Base-by-base conservation (phyloP, 2,113 vertebrate species). In the Mesembrinibis cayennensis region DNA sequence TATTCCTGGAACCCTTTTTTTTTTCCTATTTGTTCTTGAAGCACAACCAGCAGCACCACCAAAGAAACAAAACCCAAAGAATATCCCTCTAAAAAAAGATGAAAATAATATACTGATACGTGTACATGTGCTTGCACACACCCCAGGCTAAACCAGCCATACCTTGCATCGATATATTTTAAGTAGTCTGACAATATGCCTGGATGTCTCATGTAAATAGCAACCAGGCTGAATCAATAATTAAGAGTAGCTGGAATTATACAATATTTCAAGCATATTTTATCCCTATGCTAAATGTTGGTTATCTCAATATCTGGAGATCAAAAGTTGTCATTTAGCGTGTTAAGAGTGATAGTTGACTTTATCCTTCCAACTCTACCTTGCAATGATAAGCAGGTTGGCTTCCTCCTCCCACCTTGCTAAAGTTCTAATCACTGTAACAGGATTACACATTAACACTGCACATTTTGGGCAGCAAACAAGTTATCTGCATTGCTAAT, bases 1-100 rank as follows among this genome's bases (percentile, higher is more conserved):
- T 95, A 92, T 95, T 97, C 84, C 74, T 93, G 94, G 87, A 96
- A 94, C 18, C 3, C 10, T 42, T 42, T 42, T 7, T 38, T 7
- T 9, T 6, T n/a, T 4, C 1, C 8, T 58, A 50, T 82, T 82
- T 92, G 44, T 82, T 93, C 65, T 47, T 93, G 69, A 96, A 94
- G 63, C 69, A 59, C 32, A 91, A 93, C 14, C 38, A 89, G 65
- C 36, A 79, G 32, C 42, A 87, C 14, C 38, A 84, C 16, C 20
- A 80, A 91, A 82, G 52, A 76, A 85, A 42, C 10, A 92, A 89
- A 84, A 16, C 11, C 9, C n/a, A 69, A 85, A 89, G 19, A 88
- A 82, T 45, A 69, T 21, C 52, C 25, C 52, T 85, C 16, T 69
- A 92, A 84, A 29, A 72, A 91, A 69, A 78, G 19, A 47, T 40